Percentiles rank a stretch among this genome's conserved stretches.
phyloP scores from a whole-genome alignment of 2,797 vertebrate genomes.

The Poliocrania exsul region DNA sequence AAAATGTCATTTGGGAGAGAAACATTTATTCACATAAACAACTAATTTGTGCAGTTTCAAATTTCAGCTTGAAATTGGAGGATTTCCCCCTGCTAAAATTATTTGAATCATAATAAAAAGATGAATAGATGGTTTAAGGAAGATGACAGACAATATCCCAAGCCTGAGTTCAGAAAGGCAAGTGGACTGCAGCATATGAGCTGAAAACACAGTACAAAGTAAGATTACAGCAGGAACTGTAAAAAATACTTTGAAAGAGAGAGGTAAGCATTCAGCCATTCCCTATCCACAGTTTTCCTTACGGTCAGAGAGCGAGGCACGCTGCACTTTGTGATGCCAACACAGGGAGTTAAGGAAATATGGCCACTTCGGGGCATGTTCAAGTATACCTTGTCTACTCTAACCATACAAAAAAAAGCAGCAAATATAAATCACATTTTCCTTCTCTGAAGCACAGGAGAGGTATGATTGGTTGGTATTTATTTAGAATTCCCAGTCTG shows the following conservation, averaged over 20 bases:
- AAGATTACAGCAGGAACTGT: not conserved
- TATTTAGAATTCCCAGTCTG: conserved; percentile 76
- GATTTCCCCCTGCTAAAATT: not conserved
- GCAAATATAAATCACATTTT: conserved; percentile 73
- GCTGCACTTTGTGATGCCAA: not conserved
- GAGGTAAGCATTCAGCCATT: not conserved
- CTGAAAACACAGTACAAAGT: not conserved
- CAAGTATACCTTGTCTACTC: conserved; percentile 74
- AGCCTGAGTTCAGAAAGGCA: conserved; percentile 11
- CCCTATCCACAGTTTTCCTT: not conserved
- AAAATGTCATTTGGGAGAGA: not conserved
- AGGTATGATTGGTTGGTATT: conserved; percentile 53
- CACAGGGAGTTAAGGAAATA: not conserved
- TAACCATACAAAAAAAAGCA: conserved; percentile 69
- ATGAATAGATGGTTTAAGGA: not conserved
- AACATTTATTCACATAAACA: not conserved
- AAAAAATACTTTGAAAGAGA: not conserved
- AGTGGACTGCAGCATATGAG: not conserved
- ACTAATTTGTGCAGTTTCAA: not conserved
- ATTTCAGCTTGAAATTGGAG: not conserved
- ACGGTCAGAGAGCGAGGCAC: not conserved
- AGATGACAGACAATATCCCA: not conserved
- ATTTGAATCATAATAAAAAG: not conserved
- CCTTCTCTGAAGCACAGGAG: conserved; percentile 60
- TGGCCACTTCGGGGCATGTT: conserved; percentile 62